Percentiles rank a stretch among this genome's conserved stretches.
Conservation (phyloP, 2,797 vertebrate genomes). For the Onychomys leucogaster region DNA sequence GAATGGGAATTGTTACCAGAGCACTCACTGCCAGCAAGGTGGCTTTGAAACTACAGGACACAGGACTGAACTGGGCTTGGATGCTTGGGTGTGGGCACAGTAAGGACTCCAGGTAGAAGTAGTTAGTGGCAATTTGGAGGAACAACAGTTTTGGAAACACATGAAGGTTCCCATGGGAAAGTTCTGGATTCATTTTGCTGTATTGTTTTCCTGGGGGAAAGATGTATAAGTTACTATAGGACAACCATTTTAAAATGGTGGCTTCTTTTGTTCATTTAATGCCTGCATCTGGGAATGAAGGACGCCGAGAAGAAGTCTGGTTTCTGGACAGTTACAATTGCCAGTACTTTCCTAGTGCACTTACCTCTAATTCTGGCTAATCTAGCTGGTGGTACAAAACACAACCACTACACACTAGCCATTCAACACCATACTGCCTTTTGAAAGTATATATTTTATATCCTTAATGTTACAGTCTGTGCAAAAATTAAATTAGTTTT, state of each 20-base stretch:
- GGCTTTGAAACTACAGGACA: neutral
- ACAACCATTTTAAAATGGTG: neutral
- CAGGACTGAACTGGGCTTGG: neutral
- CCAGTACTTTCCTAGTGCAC: neutral
- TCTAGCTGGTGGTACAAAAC: neutral
- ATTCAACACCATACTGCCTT: neutral
- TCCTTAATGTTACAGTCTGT: neutral
- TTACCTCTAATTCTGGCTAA: constrained; percentile 16
- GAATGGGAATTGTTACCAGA: neutral
- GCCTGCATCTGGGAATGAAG: constrained; percentile 12
- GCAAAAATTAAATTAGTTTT: constrained; percentile 14
- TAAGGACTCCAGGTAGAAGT: neutral
- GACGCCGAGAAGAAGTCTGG: neutral
- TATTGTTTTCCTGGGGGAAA: neutral
- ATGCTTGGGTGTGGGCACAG: neutral
- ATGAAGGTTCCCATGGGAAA: neutral
- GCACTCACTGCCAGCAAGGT: neutral
- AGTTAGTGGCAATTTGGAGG: neutral
- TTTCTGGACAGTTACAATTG: constrained; percentile 2
- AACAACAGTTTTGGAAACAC: neutral
- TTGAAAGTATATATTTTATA: neutral
- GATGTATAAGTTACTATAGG: neutral
- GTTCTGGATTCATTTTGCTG: neutral
- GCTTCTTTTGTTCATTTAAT: neutral
- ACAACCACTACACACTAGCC: neutral